Base-by-base conservation (phyloP, 2,888 invertebrate species). In the Netelia fuscicornis region DNA sequence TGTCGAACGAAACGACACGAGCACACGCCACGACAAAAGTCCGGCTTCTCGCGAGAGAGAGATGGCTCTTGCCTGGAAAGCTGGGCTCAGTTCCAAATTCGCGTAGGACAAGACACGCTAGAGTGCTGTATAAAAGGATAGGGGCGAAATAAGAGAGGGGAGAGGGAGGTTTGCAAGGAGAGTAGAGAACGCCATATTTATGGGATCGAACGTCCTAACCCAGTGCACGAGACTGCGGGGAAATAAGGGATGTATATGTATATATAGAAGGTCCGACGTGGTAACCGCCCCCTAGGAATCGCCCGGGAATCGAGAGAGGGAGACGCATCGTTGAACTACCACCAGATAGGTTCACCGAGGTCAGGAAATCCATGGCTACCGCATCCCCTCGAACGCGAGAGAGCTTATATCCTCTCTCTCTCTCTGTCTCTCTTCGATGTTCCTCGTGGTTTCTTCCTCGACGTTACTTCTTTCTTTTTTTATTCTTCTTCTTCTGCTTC, bases 171-270 rank as follows among this genome's bases (percentile, higher is more conserved):
- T 44, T 58, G 64, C 54, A 80, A 83, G 68, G 81, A 83, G 79
- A 79, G 79, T 30, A 70, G 82, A 85, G 82, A 56, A 65, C 68
- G 83, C 85, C 87, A 89, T 91, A 91, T 91, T 91, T 91, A 91
- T 91, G 90, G 89, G 90, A 86, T 85, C 87, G 77, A 84, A 87
- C 88, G 84, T 90, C 89, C 90, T 91, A 91, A 90, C 89, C 89
- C 87, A 90, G 85, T 90, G 89, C 88, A 81, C 83, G 76, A 74
- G 65, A 81, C 72, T 77, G 67, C 78, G 20, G 52, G 71, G 65
- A 71, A 77, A 79, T 67, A 62, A 77, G 62, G 13, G 56, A 76
- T n/a, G 13, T 13, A 56, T 56, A 42, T 54, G 44, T 25, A 65
- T 13, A 64, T 5, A 64, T 23, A 58, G 60, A 62, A 82, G 79